Base-by-base conservation (phyloP, 1,140 invertebrate genomes). In the Pentalonia nigronervosa region DNA sequence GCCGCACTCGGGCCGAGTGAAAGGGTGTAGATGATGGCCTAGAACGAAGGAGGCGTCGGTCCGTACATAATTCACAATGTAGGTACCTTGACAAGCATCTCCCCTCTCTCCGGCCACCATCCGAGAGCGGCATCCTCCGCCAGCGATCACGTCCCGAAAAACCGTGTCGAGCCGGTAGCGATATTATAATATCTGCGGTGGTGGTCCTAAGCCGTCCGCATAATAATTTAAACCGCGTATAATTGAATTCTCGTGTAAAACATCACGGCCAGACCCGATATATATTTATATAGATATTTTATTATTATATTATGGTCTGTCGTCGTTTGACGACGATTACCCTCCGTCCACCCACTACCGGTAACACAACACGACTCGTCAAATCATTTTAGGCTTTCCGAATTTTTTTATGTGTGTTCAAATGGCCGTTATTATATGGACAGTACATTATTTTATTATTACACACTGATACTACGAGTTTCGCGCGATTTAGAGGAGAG, bases 41-140 rank as follows among this genome's bases (percentile, higher is more conserved):
- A 34, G 89, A 90, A 53, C 48, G 50, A 90, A 60, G 25, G 36
- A 56, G 56, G 90, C 34, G 89, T 90, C 89, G 67, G 90, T 23
- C 60, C 30, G 67, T 91, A 76, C 90, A 91, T 91, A 91, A 91
- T 91, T 91, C 90, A 91, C 90, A 91, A 83, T 83, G 90, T 67
- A 67, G 60, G 60, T 91, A 91, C 60, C 67, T 91, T 91, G 90
- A 91, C 90, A 91, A 91, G 60, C 4, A 41, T 53, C 30, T 76
- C 41, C 30, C 25, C 25, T 14, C 34, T 9, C 89, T 30, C 34
- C n/a, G 8, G 56, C n/a, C n/a, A 6, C 4, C 11, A 50, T 30
- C 86, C 11, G 41, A 41, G 30, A 23, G 23, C 47, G 23, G 17
- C 86, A 48, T 45, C 86, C 86, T 50, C 36, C 86, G 25, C 86